Evolutionary conservation across 2,888 invertebrate genomes (phyloP).

Genomic region (Mellilla xanthometata): DNA sequence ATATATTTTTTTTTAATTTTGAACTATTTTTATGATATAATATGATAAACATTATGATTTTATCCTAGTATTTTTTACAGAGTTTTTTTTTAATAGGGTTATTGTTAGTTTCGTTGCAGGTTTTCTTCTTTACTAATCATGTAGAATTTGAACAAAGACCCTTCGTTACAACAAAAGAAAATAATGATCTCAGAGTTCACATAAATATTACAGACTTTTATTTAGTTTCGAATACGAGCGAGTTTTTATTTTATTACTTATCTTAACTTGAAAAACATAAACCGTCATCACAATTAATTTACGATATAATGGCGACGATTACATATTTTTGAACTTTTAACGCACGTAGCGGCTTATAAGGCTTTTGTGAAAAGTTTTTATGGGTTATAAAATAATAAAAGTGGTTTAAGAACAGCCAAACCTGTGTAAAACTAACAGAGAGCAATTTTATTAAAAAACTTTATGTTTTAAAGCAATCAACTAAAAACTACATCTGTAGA

Average conservation of each 20-base stretch:
- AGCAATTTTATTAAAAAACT: neutral
- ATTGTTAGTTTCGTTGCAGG: too few species aligned
- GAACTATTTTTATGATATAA: too few species aligned
- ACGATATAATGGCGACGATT: slow-evolving; percentile 21
- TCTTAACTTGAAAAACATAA: slow-evolving; percentile 26
- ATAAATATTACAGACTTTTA: too few species aligned
- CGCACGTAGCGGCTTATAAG: slow-evolving; percentile 19
- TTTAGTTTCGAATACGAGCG: neutral
- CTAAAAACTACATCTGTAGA: too few species aligned
- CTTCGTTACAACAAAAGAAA: too few species aligned
- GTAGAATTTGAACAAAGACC: too few species aligned
- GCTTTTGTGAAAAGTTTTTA: slow-evolving; percentile 22
- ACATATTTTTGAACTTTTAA: slow-evolving; percentile 23
- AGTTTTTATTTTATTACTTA: slow-evolving; percentile 19
- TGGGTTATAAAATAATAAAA: slow-evolving; percentile 25
- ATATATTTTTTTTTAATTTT: too few species aligned
- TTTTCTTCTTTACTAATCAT: too few species aligned
- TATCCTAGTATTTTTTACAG: too few species aligned
- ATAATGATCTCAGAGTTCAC: too few species aligned
- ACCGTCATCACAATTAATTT: slow-evolving; percentile 26
- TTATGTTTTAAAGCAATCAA: neutral
- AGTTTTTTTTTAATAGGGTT: too few species aligned
- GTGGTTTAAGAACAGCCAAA: slow-evolving; percentile 5
- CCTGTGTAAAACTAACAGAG: slow-evolving; percentile 20
- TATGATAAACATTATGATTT: too few species aligned